Evolutionary conservation across 2,888 invertebrate genomes (phyloP), one percentile per base, ranked within the genome.

Genomic region (Tenthredo scrophulariae): DNA sequence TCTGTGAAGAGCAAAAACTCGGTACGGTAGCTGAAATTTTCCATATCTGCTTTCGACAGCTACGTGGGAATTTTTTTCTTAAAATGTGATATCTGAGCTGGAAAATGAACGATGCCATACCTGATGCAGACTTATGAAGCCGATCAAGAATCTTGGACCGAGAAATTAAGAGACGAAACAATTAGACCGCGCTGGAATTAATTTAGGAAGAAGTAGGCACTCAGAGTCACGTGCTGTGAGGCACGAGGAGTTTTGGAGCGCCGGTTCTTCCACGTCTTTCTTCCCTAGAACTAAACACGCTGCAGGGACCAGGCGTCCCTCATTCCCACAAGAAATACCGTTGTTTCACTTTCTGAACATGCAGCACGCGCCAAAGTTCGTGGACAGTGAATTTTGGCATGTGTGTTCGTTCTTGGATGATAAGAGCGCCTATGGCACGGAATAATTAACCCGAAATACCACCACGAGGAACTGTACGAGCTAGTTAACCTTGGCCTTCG

Each of bases 261-360:
- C 22, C 6, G 75, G 2, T 37, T 22, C 46, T 46, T 75, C 75
- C 26, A 46, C 22, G 75, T 46, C 46, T 83, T 67, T 84, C 58
- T 72, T 62, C 83, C 85, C 77, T 37, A 82, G 46, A 74, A 43
- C 50, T 7, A 22, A 82, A 75, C 75, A 85, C 75, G 83, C 33
- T 70, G 67, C 29, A 33, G 37, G 33, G 70, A 37, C 62, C 62
- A 50, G 10, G 43, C 46, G 75, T 75, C 75, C 46, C 46, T 75
- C 75, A 75, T 75, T 26, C 50, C 18, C 7, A 26, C 15, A 43
- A 43, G 46, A 43, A 75, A 75, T n/a, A 46, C 22, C 26, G 37
- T 26, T 75, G 46, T 75, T 46, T 75, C 46, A 26, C 43, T 75
- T 75, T 75, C 46, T 22, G 29, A 75, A 46, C n/a, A 75, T 37